Evolutionary conservation across 2,888 invertebrate species (phyloP).

Genomic region (Xanthorhoe designata): DNA sequence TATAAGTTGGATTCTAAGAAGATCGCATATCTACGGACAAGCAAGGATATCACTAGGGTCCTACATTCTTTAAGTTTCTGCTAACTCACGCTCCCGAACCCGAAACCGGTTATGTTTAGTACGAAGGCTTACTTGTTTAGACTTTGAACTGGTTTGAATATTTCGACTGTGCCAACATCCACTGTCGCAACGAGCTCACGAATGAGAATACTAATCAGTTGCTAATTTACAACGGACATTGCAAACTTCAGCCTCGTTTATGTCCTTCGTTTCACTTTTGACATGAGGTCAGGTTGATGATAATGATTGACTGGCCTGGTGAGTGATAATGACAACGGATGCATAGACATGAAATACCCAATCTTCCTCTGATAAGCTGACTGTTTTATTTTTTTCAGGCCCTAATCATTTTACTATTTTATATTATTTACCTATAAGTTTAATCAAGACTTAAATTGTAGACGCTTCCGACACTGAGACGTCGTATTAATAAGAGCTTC

Average conservation of each 20-base stretch:
- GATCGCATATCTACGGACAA: not conserved
- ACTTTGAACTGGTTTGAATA: conserved; percentile 18
- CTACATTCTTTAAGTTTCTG: not conserved
- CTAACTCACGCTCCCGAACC: not conserved
- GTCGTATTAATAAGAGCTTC: too few species aligned
- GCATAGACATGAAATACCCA: too few species aligned
- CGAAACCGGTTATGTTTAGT: conserved; percentile 14
- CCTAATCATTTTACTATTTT: too few species aligned
- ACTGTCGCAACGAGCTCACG: conserved; percentile 52
- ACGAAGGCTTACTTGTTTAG: not conserved
- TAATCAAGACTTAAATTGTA: too few species aligned
- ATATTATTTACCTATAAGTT: too few species aligned
- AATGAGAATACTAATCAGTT: conserved; percentile 42
- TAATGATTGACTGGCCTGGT: not conserved
- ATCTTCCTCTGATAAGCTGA: too few species aligned
- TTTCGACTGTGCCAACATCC: conserved; percentile 51
- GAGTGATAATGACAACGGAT: not conserved
- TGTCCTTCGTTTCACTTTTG: conserved; percentile 49
- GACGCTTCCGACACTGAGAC: too few species aligned
- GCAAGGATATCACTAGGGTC: not conserved
- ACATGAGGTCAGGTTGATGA: conserved; percentile 11
- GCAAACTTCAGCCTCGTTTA: conserved; percentile 49
- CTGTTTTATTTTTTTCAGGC: too few species aligned
- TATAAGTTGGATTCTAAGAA: not conserved
- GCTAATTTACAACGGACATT: conserved; percentile 48